Conservation (phyloP, 2,888 invertebrate genomes). For the Dynastes hyllus region DNA sequence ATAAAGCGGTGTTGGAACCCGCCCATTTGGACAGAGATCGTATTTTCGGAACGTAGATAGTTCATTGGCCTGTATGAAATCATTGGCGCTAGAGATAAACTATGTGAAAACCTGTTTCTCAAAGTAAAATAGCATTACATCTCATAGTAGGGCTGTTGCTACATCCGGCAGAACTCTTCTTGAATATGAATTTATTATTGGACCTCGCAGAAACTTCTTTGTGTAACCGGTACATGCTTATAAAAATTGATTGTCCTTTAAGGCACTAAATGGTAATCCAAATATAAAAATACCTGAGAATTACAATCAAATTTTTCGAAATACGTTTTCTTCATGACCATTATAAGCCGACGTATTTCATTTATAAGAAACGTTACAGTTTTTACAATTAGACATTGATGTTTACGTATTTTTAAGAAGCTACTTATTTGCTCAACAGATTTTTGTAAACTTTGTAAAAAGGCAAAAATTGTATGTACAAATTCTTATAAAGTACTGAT, state of each 20-base stretch:
- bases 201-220: not conserved
- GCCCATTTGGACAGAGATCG: constrained; percentile 54
- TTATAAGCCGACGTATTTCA: too few species aligned
- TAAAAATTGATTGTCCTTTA: too few species aligned
- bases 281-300: too few species aligned
- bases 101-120: constrained; percentile 66
- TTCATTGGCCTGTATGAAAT: constrained; percentile 63
- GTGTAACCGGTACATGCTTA: not conserved
- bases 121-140: constrained; percentile 64
- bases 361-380: too few species aligned
- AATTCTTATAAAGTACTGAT: too few species aligned
- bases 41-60: constrained; percentile 57
- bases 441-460: too few species aligned
- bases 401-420: too few species aligned
- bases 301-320: too few species aligned
- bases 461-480: too few species aligned
- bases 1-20: constrained; percentile 52
- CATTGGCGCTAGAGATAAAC: constrained; percentile 62
- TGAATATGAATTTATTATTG: constrained; percentile 7
- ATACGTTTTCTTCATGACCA: not conserved
- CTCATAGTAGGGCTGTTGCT: not conserved
- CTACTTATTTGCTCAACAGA: too few species aligned
- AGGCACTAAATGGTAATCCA: too few species aligned
- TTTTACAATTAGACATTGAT: too few species aligned
- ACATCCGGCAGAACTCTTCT: constrained; percentile 4